phyloP scores from a whole-genome alignment of 2,113 vertebrate species.

The Microcebus tavaratra region DNA sequence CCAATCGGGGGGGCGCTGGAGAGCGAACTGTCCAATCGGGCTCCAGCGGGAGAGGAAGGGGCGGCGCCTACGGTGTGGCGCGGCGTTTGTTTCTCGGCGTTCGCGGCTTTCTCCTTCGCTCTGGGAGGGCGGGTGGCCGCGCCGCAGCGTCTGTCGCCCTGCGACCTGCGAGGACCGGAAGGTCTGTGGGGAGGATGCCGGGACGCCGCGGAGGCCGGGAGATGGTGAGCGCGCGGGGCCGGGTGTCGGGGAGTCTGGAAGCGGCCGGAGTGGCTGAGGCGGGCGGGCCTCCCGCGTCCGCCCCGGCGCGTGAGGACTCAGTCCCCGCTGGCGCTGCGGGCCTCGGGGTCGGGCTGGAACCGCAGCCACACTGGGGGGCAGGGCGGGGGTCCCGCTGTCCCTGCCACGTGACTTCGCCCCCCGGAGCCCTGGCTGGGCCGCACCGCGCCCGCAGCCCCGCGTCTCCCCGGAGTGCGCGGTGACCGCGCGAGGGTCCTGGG shows the following conservation, averaged over 20 bases:
- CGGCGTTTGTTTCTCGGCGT: too few relatives aligned
- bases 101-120: too few relatives aligned
- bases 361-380: too few relatives aligned
- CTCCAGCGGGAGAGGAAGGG: too few relatives aligned
- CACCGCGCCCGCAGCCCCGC: not conserved
- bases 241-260: not conserved
- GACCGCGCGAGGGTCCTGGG: not conserved
- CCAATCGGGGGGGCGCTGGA: too few relatives aligned
- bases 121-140: too few relatives aligned
- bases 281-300: not conserved
- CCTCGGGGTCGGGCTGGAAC: not conserved
- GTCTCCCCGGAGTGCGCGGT: not conserved
- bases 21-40: too few relatives aligned
- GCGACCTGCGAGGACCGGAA: too few relatives aligned
- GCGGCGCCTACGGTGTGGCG: too few relatives aligned
- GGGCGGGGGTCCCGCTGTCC: too few relatives aligned
- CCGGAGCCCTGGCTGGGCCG: not conserved
- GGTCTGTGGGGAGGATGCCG: not conserved
- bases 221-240: not conserved
- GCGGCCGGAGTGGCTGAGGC: not conserved
- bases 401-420: not conserved
- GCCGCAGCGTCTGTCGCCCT: too few relatives aligned
- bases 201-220: not conserved
- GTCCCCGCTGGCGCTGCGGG: not conserved
- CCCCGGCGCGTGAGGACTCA: not conserved